A percentile compares a stretch with the other conserved stretches of the same genome.
Evolutionary conservation across 2,797 vertebrate genomes (phyloP).

Genomic region (Hoplostethus atlanticus): DNA sequence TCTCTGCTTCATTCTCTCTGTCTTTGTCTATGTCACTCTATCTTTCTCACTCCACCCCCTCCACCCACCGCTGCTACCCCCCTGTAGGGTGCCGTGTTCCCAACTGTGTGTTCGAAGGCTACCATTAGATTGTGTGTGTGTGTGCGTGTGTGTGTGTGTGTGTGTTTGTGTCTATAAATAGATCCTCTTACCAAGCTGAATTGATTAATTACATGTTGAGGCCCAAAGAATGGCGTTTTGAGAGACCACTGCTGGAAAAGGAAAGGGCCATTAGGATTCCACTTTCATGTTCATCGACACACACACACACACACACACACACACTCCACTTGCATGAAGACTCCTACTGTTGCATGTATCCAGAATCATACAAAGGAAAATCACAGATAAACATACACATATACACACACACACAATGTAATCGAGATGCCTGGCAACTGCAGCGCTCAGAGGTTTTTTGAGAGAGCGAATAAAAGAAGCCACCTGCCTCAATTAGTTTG

Average conservation of each 20-base stretch:
- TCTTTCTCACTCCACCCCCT: background rate
- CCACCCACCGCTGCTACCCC: background rate
- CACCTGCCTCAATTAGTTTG: constrained; percentile 78
- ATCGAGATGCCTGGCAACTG: constrained; percentile 68
- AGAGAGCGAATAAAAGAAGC: constrained; percentile 73
- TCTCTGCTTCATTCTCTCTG: constrained; percentile 13
- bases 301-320: constrained; percentile 37
- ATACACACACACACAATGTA: constrained; percentile 36
- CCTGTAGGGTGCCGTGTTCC: constrained; percentile 30
- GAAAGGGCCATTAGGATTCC: constrained; percentile 75
- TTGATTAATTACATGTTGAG: constrained; percentile 83
- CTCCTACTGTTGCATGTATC: constrained; percentile 24
- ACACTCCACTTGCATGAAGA: constrained; percentile 33
- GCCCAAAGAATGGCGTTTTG: constrained; percentile 65
- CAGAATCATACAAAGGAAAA: constrained; percentile 37
- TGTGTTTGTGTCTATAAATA: constrained; percentile 66
- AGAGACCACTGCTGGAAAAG: constrained; percentile 69
- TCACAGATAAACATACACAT: constrained; percentile 26
- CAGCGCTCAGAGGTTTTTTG: constrained; percentile 59
- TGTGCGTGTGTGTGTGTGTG: constrained; percentile 38
- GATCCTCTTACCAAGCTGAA: constrained; percentile 73
- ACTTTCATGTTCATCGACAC: constrained; percentile 60
- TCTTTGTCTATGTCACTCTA: constrained; percentile 17
- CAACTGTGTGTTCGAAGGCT: constrained; percentile 19
- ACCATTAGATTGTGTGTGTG: constrained; percentile 34